A percentile compares a stretch with the other conserved stretches of the same genome.
Evolutionary conservation across 2,113 vertebrate genomes (phyloP).

Genomic region (Scomber scombrus): DNA sequence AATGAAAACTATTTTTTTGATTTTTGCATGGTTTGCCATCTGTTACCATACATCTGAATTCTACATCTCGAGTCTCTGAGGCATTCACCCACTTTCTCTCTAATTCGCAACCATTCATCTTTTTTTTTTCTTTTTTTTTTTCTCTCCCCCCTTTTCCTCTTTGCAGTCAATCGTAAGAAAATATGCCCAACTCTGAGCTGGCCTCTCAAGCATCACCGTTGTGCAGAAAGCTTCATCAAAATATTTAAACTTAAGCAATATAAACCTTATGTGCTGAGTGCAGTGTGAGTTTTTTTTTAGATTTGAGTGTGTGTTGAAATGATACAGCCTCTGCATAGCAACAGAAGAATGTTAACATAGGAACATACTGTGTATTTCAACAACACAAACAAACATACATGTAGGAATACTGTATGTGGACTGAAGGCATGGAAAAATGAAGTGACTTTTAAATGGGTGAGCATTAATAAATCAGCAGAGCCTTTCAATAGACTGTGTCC

Average conservation of each 20-base stretch:
- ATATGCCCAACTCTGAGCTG: conserved; percentile 66
- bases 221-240: conserved; percentile 70
- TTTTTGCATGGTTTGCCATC: conserved; percentile 84
- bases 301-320: conserved; percentile 46
- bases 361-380: conserved; percentile 50
- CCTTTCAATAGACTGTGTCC: conserved; percentile 67
- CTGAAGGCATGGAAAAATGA: conserved; percentile 59
- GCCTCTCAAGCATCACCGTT: conserved; percentile 63
- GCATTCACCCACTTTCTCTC: conserved; percentile 68
- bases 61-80: conserved; percentile 66
- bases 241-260: conserved; percentile 73
- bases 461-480: conserved; percentile 80
- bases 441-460: conserved; percentile 73
- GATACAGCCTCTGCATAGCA: conserved; percentile 47
- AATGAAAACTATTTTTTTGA: conserved; percentile 80
- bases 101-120: conserved; percentile 70
- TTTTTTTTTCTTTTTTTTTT: neutral
- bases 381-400: conserved; percentile 52
- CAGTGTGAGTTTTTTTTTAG: conserved; percentile 51
- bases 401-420: conserved; percentile 39
- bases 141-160: conserved; percentile 6
- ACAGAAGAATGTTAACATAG: conserved; percentile 27
- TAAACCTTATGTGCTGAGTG: conserved; percentile 57
- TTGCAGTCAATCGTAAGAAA: conserved; percentile 76
- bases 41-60: conserved; percentile 81